Conservation (phyloP, 2,888 invertebrate species). For the Coecobrya sp. region DNA sequence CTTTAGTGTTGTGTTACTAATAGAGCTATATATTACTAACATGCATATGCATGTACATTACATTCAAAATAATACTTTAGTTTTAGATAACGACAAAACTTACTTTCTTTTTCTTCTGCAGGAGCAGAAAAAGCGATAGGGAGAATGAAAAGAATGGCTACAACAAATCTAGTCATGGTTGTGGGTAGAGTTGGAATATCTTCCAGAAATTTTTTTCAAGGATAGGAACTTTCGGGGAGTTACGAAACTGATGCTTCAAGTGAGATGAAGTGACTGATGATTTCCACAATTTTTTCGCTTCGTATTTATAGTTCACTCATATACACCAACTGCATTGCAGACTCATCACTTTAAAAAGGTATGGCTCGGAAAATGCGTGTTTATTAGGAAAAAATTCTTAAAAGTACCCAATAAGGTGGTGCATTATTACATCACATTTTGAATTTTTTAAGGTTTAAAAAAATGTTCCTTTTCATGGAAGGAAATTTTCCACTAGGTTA, state of each 20-base stretch:
- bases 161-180: background rate
- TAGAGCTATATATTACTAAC: too few species aligned
- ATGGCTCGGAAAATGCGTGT: background rate
- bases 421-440: too few species aligned
- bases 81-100: background rate
- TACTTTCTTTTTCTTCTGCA: background rate
- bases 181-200: background rate
- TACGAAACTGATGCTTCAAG: background rate
- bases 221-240: background rate
- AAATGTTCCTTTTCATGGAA: constrained; percentile 10
- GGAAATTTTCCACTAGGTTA: background rate
- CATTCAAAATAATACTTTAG: too few species aligned
- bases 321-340: background rate
- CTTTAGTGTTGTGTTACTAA: too few species aligned
- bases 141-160: background rate
- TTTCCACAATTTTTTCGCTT: background rate
- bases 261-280: constrained; percentile 33
- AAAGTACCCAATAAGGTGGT: constrained; percentile 28
- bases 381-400: too few species aligned
- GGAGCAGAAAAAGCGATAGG: constrained; percentile 28
- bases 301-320: constrained; percentile 22
- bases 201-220: background rate
- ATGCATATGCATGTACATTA: too few species aligned
- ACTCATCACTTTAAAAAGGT: background rate
- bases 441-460: background rate